Conservation (phyloP, 2,888 invertebrate species). For the Hydropsyche betteni region DNA sequence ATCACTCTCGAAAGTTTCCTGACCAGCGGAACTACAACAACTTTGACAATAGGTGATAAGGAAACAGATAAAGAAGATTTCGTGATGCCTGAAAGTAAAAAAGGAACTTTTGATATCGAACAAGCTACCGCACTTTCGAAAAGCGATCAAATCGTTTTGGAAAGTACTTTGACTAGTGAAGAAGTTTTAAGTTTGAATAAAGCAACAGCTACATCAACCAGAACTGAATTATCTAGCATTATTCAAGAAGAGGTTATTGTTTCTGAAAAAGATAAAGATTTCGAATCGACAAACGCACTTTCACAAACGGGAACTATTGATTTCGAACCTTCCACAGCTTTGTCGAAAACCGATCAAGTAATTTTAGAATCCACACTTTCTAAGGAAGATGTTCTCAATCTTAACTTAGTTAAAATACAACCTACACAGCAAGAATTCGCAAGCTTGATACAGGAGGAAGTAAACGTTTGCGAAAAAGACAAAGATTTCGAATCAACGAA, state of each 20-base stretch:
- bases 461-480: constrained; percentile 51
- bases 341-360: constrained; percentile 51
- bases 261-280: constrained; percentile 48
- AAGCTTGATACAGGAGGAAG: constrained; percentile 54
- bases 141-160: constrained; percentile 51
- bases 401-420: constrained; percentile 12
- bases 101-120: constrained; percentile 53
- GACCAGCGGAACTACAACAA: constrained; percentile 57
- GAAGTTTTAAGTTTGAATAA: constrained; percentile 2
- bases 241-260: constrained; percentile 54
- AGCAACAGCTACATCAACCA: constrained; percentile 35
- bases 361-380: constrained; percentile 46
- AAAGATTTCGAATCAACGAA: constrained; percentile 46
- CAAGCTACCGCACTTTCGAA: constrained; percentile 42
- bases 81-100: constrained; percentile 57
- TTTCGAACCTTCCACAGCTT: constrained; percentile 43
- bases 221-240: constrained; percentile 54
- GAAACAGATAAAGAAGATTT: constrained; percentile 57
- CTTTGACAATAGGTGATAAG: constrained; percentile 59
- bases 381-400: background rate
- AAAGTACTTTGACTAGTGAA: constrained; percentile 44
- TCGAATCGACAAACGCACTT: constrained; percentile 51
- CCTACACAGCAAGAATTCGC: constrained; percentile 53
- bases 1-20: constrained; percentile 60
- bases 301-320: constrained; percentile 47